Conservation (phyloP, 2,888 invertebrate genomes). For the Imbricaverruca yamaguchii region DNA sequence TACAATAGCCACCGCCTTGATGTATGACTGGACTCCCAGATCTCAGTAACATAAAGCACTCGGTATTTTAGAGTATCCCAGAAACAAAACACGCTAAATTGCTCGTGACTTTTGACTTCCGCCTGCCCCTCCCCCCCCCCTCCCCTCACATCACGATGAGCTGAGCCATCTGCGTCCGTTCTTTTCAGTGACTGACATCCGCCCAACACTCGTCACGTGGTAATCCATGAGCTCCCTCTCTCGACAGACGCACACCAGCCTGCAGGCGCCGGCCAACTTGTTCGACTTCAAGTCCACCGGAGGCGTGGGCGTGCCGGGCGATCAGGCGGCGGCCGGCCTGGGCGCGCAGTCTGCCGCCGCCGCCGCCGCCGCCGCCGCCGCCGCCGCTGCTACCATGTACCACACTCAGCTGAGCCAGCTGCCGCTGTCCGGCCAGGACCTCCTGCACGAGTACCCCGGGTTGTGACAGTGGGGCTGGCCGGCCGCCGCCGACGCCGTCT, state of each 20-base stretch:
- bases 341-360: not conserved
- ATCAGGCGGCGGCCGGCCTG: not conserved
- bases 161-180: no score
- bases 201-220: no score
- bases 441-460: conserved; percentile 12
- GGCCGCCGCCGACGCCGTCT: not conserved
- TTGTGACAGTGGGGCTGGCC: conserved; percentile 18
- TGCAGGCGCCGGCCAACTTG: not conserved
- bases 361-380: conserved; percentile 3
- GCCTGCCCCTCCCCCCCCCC: no score
- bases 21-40: no score
- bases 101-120: no score
- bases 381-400: conserved; percentile 16
- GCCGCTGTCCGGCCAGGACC: conserved; percentile 1
- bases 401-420: conserved; percentile 16
- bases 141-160: no score
- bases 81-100: no score
- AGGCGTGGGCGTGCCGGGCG: not conserved
- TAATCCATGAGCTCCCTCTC: no score
- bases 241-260: not conserved
- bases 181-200: no score
- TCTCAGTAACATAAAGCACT: no score
- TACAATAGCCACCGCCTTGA: no score
- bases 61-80: no score
- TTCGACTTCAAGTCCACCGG: conserved; percentile 6